Base-by-base conservation (phyloP, 2,888 invertebrate species). In the Lasioglossum pauxillum region DNA sequence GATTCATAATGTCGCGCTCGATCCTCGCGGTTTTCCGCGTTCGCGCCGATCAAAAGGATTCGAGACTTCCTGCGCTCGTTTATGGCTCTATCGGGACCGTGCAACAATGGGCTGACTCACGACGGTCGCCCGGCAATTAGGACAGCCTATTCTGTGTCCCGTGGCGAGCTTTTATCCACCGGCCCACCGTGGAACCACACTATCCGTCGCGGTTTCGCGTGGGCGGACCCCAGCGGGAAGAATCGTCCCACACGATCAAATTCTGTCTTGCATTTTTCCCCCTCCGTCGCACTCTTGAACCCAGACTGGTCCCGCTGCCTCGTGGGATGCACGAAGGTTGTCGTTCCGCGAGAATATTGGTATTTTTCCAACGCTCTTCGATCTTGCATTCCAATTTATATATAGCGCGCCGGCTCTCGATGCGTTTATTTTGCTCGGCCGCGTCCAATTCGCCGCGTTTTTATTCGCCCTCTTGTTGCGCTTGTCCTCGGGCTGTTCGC, bases 71-170 rank as follows among this genome's bases (percentile, higher is more conserved):
- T 79, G 64, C 41, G n/a, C 67, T 31, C 73, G 87, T 73, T 46
- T 71, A 44, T 78, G 44, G 60, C 53, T 53, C 81, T 60, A 41
- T 76, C 64, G 41, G 81, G 49, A 84, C 82, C 80, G 38, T 5
- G 44, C 72, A 41, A 86, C 90, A 80, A 90, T 86, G 73, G 80
- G 82, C 85, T 90, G 90, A 90, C 85, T 90, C 90, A 90, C 73
- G 86, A 57, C 64, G 85, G 82, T 85, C 80, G 53, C 80, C 60
- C 79, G 57, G 71, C 90, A 90, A 90, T 90, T 90, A 86, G 85
- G 84, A 85, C 89, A 80, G 73, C 64, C 82, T 80, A 75, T 84
- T 75, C 78, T 69, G 44, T 53, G 79, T 80, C 73, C 73, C 69
- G 74, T 71, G 53, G 67, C 75, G 16, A 57, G 77, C 71, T 49